phyloP scores from a whole-genome alignment of 2,888 invertebrate species.

The Zaprionus obscuricornis region DNA sequence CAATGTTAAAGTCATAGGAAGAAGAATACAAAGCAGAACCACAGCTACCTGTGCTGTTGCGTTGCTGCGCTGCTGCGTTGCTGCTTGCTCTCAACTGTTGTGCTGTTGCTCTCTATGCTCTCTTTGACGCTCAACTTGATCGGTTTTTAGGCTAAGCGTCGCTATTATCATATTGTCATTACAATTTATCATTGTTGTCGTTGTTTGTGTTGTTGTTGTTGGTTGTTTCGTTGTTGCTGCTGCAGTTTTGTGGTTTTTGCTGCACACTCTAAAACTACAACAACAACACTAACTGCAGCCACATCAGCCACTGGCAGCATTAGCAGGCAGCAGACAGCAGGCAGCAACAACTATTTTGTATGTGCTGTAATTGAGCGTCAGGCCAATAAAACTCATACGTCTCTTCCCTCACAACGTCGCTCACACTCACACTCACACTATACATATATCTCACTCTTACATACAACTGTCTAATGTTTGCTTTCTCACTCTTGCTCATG shows the following conservation, averaged over 20 bases:
- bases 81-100: no score
- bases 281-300: conserved; percentile 7
- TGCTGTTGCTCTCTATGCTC: conserved; percentile 3
- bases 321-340: not conserved
- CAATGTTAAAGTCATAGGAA: no score
- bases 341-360: conserved; percentile 20
- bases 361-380: conserved; percentile 48
- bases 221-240: conserved; percentile 5
- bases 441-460: not conserved
- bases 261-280: conserved; percentile 10
- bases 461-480: not conserved
- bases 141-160: conserved; percentile 8
- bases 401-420: conserved; percentile 8
- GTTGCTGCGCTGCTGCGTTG: no score
- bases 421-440: not conserved
- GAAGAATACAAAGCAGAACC: no score
- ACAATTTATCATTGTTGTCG: conserved; percentile 28
- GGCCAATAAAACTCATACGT: conserved; percentile 36
- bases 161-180: conserved; percentile 46
- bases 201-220: conserved; percentile 5
- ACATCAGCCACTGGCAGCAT: conserved; percentile 3
- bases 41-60: conserved; percentile 18
- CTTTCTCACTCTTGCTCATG: not conserved
- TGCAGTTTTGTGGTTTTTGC: conserved; percentile 28
- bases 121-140: not conserved